Percentiles rank a stretch among this genome's conserved stretches.
phyloP scores from a whole-genome alignment of 2,797 vertebrate species.

The Aviceda cuculoides region DNA sequence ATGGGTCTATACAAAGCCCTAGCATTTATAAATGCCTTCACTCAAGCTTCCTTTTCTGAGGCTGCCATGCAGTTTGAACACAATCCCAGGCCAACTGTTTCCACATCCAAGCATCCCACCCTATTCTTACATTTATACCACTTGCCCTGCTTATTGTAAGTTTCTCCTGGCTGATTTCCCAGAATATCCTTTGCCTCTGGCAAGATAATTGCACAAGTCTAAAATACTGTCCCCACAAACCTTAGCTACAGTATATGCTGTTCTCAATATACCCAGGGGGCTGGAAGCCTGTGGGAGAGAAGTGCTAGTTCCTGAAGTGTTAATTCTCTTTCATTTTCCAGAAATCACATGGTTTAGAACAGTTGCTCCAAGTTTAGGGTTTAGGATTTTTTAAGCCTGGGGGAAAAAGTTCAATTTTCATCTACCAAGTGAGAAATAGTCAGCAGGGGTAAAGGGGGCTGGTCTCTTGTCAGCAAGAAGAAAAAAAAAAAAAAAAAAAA shows the following conservation, averaged over 20 bases:
- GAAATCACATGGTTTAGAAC: not conserved
- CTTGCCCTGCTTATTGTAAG: slow-evolving; percentile 48
- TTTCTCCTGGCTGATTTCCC: slow-evolving; percentile 51
- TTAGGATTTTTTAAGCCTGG: not conserved
- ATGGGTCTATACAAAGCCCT: not conserved
- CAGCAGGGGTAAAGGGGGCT: not conserved
- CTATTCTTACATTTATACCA: slow-evolving; percentile 46
- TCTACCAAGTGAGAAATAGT: not conserved
- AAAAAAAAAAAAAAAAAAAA: too few species aligned
- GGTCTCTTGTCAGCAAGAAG: not conserved
- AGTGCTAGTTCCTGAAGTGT: not conserved
- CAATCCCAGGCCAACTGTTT: slow-evolving; percentile 1
- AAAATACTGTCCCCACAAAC: not conserved
- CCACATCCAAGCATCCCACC: slow-evolving; percentile 37
- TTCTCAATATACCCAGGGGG: not conserved
- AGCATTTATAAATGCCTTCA: not conserved
- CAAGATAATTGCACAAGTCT: slow-evolving; percentile 38
- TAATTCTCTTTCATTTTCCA: not conserved
- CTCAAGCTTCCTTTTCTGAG: not conserved
- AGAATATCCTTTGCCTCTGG: slow-evolving; percentile 47
- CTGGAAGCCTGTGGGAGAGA: not conserved
- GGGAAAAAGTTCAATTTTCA: not conserved
- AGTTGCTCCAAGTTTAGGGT: not conserved
- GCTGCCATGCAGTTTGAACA: not conserved
- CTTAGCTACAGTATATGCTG: not conserved